Evolutionary conservation across 2,113 vertebrate species (phyloP).

Genomic region (Marmota flaviventris): DNA sequence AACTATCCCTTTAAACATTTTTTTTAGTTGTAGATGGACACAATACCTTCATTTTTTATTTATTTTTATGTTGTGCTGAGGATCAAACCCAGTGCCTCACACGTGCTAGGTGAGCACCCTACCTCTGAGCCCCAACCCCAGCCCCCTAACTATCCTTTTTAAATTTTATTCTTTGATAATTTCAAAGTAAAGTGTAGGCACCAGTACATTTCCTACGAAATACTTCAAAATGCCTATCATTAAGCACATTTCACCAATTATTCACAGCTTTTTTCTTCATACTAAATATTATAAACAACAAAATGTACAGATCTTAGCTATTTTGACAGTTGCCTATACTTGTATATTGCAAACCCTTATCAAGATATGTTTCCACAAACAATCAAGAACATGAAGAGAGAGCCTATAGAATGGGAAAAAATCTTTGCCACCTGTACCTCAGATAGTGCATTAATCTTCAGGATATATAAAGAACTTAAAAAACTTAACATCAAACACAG

Average conservation of each 20-base stretch:
- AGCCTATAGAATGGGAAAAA: too few relatives aligned
- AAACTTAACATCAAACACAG: too few relatives aligned
- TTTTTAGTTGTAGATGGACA: too few relatives aligned
- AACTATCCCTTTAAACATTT: background rate
- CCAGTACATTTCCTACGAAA: background rate
- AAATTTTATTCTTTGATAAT: background rate
- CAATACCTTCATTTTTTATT: too few relatives aligned
- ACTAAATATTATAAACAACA: background rate
- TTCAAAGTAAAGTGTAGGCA: background rate
- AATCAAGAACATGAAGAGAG: too few relatives aligned
- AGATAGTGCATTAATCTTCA: too few relatives aligned
- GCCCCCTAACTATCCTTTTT: background rate
- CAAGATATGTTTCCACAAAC: background rate
- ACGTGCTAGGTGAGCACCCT: too few relatives aligned
- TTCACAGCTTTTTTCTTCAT: background rate
- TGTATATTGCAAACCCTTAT: background rate
- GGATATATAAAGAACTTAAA: too few relatives aligned
- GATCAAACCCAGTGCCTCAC: too few relatives aligned
- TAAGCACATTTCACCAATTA: background rate
- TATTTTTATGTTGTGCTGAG: too few relatives aligned
- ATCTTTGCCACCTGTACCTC: too few relatives aligned
- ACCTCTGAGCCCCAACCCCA: too few relatives aligned
- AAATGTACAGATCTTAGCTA: background rate
- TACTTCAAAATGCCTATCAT: background rate
- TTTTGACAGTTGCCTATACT: background rate